Conservation (phyloP, 2,888 invertebrate species). For the Cosmia trapezina region DNA sequence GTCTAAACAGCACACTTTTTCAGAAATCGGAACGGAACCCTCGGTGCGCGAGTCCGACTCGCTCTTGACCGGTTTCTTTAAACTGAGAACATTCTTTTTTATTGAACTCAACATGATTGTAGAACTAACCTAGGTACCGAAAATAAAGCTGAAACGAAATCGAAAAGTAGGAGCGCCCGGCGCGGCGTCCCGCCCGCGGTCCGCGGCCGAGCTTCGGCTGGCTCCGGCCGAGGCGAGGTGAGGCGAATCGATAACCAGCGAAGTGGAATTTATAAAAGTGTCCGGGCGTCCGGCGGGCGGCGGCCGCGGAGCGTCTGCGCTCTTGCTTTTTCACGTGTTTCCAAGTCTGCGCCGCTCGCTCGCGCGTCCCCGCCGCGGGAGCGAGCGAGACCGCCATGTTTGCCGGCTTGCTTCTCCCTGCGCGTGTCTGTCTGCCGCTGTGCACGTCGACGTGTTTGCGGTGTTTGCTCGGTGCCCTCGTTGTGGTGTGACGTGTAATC, state of each 20-base stretch:
- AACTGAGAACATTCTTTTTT: too few species aligned
- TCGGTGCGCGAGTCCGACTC: too few species aligned
- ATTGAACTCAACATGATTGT: too few species aligned
- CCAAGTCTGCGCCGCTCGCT: slow-evolving; percentile 68
- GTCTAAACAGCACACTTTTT: too few species aligned
- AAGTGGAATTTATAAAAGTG: slow-evolving; percentile 77
- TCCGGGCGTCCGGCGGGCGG: slow-evolving; percentile 59
- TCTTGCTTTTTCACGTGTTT: slow-evolving; percentile 84
- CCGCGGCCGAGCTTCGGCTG: slow-evolving; percentile 50
- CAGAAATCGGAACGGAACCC: too few species aligned
- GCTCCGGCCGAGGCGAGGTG: slow-evolving; percentile 56
- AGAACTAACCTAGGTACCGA: too few species aligned
- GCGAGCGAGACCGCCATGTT: slow-evolving; percentile 75
- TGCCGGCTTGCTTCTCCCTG: slow-evolving; percentile 81
- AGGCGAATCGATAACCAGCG: slow-evolving; percentile 77
- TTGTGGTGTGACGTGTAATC: slow-evolving; percentile 73
- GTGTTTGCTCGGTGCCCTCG: slow-evolving; percentile 72
- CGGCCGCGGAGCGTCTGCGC: slow-evolving; percentile 80
- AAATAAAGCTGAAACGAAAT: too few species aligned
- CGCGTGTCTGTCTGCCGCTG: slow-evolving; percentile 85
- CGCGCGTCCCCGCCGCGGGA: slow-evolving; percentile 30
- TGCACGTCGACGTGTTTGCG: slow-evolving; percentile 81
- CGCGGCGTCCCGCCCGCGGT: not conserved
- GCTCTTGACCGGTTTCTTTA: too few species aligned
- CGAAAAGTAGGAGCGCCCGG: too few species aligned